Evolutionary conservation across 2,113 vertebrate genomes (phyloP).

Genomic region (Psophia crepitans): DNA sequence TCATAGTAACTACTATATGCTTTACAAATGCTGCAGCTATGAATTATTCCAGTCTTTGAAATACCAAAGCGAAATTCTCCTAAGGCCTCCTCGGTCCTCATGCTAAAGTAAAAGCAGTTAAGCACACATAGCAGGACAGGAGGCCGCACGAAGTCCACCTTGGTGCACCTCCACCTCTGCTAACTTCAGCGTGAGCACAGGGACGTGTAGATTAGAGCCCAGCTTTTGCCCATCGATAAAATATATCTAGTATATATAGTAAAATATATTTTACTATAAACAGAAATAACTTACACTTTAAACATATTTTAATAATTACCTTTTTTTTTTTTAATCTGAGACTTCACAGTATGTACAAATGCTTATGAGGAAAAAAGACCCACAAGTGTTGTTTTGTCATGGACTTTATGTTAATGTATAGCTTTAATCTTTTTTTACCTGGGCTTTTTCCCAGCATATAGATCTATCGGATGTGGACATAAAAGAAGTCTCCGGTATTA

Average conservation of each 20-base stretch:
- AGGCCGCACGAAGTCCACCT: not conserved
- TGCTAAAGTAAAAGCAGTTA: not conserved
- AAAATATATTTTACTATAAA: not conserved
- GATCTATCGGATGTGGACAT: constrained; percentile 45
- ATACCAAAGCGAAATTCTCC: not conserved
- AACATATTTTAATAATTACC: not conserved
- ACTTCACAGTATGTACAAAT: not conserved
- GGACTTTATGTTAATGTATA: not conserved
- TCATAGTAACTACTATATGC: not conserved
- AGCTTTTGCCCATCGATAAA: not conserved
- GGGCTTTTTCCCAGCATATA: not conserved
- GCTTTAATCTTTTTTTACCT: not conserved
- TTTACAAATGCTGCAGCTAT: not conserved
- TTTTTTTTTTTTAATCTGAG: not conserved
- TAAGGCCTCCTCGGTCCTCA: not conserved
- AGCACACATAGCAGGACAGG: not conserved
- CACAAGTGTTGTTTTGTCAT: not conserved
- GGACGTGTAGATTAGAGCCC: not conserved
- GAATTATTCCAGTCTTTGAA: not conserved
- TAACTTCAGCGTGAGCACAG: not conserved
- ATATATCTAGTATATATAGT: too few relatives aligned
- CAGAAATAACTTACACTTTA: not conserved
- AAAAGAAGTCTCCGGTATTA: constrained; percentile 62
- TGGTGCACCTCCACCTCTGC: not conserved
- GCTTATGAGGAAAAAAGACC: not conserved